Evolutionary conservation across 2,113 vertebrate species (phyloP).

Genomic region (Rhodinocichla rosea): DNA sequence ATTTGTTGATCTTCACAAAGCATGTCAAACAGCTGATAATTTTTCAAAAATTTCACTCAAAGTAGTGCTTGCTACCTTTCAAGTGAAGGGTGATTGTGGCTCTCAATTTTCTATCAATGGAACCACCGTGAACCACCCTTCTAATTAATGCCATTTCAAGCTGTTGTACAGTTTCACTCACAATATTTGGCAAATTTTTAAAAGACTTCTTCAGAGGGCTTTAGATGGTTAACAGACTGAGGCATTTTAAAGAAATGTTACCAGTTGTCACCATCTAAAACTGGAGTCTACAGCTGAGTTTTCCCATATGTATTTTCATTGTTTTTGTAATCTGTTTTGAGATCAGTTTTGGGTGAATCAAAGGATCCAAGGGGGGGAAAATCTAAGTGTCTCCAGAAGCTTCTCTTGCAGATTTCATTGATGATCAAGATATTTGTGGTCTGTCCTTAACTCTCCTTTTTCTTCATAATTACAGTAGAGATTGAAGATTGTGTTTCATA

Average conservation of each 20-base stretch:
- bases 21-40: background rate
- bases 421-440: constrained; percentile 24
- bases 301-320: constrained; percentile 38
- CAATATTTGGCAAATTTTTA: background rate
- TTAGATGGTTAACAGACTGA: background rate
- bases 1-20: constrained; percentile 30
- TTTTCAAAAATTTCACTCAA: background rate
- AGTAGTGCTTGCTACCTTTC: background rate
- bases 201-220: background rate
- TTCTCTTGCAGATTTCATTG: constrained; percentile 35
- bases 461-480: background rate
- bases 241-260: background rate
- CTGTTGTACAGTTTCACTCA: background rate
- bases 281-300: background rate
- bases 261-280: constrained; percentile 21
- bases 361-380: background rate
- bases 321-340: constrained; percentile 40
- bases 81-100: background rate
- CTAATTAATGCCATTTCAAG: background rate
- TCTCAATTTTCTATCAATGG: background rate
- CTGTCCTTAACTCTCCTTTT: constrained; percentile 42
- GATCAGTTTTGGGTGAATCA: background rate
- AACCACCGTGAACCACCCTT: background rate
- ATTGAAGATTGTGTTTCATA: background rate
- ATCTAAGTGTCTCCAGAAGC: constrained; percentile 16